Percentiles rank a stretch among this genome's conserved stretches.
Conservation (phyloP, 2,113 vertebrate species). For the Microtus ochrogaster region DNA sequence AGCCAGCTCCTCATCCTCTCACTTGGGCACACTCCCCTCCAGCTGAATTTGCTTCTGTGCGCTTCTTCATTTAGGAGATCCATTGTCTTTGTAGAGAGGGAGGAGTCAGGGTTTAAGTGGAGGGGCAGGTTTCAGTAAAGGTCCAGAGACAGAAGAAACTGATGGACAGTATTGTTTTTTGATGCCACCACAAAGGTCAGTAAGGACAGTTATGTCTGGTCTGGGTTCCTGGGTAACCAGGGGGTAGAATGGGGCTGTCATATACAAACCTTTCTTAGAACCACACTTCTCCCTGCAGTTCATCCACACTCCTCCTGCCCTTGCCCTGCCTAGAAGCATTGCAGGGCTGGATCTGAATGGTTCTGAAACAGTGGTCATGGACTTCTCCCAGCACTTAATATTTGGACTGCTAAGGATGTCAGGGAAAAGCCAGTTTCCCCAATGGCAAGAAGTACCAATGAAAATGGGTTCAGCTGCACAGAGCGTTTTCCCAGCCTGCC, state of each 20-base stretch:
- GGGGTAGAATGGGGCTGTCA: background rate
- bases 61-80: background rate
- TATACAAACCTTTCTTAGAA: background rate
- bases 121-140: background rate
- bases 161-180: background rate
- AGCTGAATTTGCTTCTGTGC: background rate
- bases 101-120: background rate
- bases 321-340: background rate
- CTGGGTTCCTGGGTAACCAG: background rate
- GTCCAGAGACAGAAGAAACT: background rate
- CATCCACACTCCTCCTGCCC: background rate
- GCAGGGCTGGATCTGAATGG: background rate
- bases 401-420: background rate
- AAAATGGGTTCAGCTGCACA: conserved; percentile 47
- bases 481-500: background rate
- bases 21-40: background rate
- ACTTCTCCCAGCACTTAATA: conserved; percentile 34
- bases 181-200: background rate
- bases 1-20: conserved; percentile 55
- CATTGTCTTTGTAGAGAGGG: background rate
- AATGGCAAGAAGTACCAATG: conserved; percentile 48
- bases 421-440: conserved; percentile 31
- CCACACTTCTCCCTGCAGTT: background rate
- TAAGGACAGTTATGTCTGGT: background rate
- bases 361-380: background rate